Evolutionary conservation across 2,888 invertebrate genomes (phyloP).

Genomic region (Argyresthia goedartella): DNA sequence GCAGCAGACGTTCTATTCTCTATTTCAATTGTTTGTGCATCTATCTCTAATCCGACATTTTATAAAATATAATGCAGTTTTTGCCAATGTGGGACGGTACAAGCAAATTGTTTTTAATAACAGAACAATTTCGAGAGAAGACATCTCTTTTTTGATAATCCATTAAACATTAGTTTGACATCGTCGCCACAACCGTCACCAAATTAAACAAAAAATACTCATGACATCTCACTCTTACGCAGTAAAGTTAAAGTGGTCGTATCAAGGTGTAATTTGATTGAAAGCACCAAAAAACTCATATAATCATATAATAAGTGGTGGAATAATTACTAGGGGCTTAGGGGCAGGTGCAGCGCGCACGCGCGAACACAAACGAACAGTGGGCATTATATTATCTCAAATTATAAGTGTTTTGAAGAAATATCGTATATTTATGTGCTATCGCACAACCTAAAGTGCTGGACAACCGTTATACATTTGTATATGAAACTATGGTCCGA

Average conservation of each 20-base stretch:
- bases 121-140: too few relatives aligned
- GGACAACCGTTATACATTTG: too few relatives aligned
- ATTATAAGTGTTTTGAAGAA: background rate
- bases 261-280: slow-evolving; percentile 71
- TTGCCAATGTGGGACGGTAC: too few relatives aligned
- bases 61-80: too few relatives aligned
- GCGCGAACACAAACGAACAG: slow-evolving; percentile 24
- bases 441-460: too few relatives aligned
- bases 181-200: slow-evolving; percentile 36
- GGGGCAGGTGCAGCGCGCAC: slow-evolving; percentile 57
- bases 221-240: slow-evolving; percentile 66
- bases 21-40: too few relatives aligned
- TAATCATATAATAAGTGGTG: slow-evolving; percentile 69
- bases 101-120: too few relatives aligned
- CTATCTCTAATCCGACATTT: too few relatives aligned
- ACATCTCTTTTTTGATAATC: background rate
- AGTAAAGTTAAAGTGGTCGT: slow-evolving; percentile 60
- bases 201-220: slow-evolving; percentile 34
- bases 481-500: too few relatives aligned
- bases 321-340: slow-evolving; percentile 66
- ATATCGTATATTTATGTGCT: background rate
- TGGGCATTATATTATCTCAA: background rate
- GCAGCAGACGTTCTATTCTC: too few relatives aligned
- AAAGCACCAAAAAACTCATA: slow-evolving; percentile 70
- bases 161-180: slow-evolving; percentile 40